Conservation (phyloP, 2,888 invertebrate species). For the Eubasilissa splendida region DNA sequence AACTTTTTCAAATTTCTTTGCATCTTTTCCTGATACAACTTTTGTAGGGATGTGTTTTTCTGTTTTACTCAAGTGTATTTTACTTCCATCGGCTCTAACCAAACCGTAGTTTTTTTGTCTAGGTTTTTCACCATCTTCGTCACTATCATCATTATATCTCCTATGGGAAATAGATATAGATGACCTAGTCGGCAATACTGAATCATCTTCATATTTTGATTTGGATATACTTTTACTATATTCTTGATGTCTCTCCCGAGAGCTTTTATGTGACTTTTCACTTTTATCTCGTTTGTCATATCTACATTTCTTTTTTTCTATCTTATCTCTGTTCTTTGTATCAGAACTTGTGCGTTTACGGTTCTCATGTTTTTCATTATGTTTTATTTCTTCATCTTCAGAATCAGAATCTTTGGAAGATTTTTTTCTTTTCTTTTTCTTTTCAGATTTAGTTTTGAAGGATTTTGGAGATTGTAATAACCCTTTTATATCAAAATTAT, state of each 20-base stretch:
- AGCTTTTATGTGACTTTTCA: neutral
- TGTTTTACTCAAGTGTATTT: slow-evolving; percentile 52
- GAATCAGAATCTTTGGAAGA: slow-evolving; percentile 57
- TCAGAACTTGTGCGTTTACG: slow-evolving; percentile 10
- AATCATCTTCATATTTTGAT: slow-evolving; percentile 5
- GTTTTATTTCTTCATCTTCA: slow-evolving; percentile 58
- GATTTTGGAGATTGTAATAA: slow-evolving; percentile 61
- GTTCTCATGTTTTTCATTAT: slow-evolving; percentile 50
- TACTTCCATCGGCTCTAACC: slow-evolving; percentile 64
- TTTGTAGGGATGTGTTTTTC: slow-evolving; percentile 29
- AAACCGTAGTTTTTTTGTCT: slow-evolving; percentile 64
- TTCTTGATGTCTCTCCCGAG: slow-evolving; percentile 34
- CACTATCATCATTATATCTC: slow-evolving; percentile 36
- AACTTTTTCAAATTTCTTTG: slow-evolving; percentile 59
- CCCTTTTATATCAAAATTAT: slow-evolving; percentile 63
- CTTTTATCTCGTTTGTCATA: slow-evolving; percentile 9
- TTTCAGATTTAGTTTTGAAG: slow-evolving; percentile 61
- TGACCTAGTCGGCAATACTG: neutral
- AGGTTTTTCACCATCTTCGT: slow-evolving; percentile 52
- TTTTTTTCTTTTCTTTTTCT: slow-evolving; percentile 60
- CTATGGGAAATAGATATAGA: slow-evolving; percentile 27
- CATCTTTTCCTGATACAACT: slow-evolving; percentile 42
- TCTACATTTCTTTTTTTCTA: slow-evolving; percentile 34
- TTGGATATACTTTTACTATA: slow-evolving; percentile 6
- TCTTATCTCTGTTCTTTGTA: neutral